These are phyloP conservation scores for Macrocentrus cingulum DNA, from an alignment of 1,140 invertebrate species.

Conservation along the genomic window DNA sequence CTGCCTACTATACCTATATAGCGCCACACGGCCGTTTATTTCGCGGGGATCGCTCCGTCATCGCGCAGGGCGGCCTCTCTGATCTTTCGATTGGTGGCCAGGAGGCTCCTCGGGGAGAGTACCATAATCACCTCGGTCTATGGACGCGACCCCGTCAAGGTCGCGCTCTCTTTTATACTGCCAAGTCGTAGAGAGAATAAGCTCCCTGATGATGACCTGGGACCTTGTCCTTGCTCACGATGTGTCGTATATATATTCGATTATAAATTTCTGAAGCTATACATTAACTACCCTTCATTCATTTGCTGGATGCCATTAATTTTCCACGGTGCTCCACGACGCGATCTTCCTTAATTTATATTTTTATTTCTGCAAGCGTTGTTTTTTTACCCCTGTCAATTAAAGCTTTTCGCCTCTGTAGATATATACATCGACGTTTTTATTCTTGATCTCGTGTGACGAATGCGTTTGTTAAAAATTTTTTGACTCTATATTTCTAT, in stretches of 20 bases:
- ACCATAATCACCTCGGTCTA: slow-evolving; percentile 28
- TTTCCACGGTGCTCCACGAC: background rate
- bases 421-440: too few relatives aligned
- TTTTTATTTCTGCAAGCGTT: too few relatives aligned
- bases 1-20: slow-evolving; percentile 19
- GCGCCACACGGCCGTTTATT: slow-evolving; percentile 40
- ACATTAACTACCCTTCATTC: slow-evolving; percentile 11
- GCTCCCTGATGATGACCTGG: background rate
- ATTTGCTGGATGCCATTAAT: too few relatives aligned
- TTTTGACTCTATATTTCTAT: too few relatives aligned
- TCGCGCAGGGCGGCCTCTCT: slow-evolving; percentile 43
- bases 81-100: slow-evolving; percentile 33
- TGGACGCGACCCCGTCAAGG: slow-evolving; percentile 26
- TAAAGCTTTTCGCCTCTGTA: too few relatives aligned
- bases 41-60: slow-evolving; percentile 47
- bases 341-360: background rate
- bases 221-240: slow-evolving; percentile 11
- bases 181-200: background rate
- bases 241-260: slow-evolving; percentile 5
- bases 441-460: too few relatives aligned
- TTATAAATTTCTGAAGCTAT: slow-evolving; percentile 25
- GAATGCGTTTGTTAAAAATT: too few relatives aligned
- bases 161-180: slow-evolving; percentile 12
- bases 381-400: too few relatives aligned
- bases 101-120: slow-evolving; percentile 3